Evolutionary conservation across 2,888 invertebrate species (phyloP).

Genomic region (Gastrophysa polygoni): DNA sequence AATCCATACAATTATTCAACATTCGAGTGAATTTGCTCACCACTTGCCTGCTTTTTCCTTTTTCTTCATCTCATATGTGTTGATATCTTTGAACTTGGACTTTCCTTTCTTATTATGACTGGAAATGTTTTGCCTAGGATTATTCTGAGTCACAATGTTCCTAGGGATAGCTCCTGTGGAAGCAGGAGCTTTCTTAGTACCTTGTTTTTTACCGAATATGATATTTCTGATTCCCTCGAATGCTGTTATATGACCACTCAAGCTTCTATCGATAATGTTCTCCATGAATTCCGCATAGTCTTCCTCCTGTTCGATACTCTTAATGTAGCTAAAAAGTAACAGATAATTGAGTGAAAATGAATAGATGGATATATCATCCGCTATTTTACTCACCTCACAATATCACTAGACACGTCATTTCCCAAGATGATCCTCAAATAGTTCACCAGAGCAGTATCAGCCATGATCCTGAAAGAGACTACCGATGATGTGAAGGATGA

Average conservation of each 20-base stretch:
- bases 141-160: constrained; percentile 13
- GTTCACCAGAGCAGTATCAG: constrained; percentile 64
- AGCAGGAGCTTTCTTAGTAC: constrained; percentile 3
- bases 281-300: constrained; percentile 81
- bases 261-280: constrained; percentile 72
- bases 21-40: not conserved
- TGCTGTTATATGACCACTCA: constrained; percentile 71
- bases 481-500: not conserved
- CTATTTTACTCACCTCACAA: constrained; percentile 57
- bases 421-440: constrained; percentile 69
- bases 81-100: constrained; percentile 47
- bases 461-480: constrained; percentile 16
- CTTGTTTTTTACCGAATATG: constrained; percentile 46
- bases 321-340: constrained; percentile 68
- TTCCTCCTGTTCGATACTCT: constrained; percentile 70
- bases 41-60: constrained; percentile 45
- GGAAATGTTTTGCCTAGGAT: constrained; percentile 24
- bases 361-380: too few relatives aligned
- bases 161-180: not conserved
- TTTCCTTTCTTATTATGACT: constrained; percentile 41
- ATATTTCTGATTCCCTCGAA: constrained; percentile 55
- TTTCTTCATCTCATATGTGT: constrained; percentile 44
- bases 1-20: too few relatives aligned
- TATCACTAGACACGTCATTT: constrained; percentile 72
- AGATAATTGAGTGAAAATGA: not conserved